Evolutionary conservation across 92 coral and sea anemone genomes (phyloP).

Genomic region (Siderastrea radians): DNA sequence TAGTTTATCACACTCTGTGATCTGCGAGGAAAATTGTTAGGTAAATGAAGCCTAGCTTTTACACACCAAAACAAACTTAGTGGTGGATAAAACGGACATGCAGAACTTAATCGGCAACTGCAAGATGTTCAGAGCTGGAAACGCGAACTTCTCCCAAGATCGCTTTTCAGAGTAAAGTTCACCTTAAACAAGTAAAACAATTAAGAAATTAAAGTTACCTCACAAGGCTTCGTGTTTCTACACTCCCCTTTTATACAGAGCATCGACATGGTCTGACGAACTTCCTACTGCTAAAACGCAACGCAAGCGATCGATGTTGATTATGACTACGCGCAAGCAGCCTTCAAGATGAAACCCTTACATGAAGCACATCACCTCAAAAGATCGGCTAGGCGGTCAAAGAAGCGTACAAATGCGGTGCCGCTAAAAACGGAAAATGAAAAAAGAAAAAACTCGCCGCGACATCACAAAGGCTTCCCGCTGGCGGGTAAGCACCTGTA

Average conservation of each 20-base stretch:
- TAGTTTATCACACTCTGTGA: background rate
- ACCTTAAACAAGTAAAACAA: background rate
- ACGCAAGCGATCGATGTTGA: background rate
- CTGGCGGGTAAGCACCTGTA: constrained; percentile 24
- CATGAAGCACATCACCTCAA: background rate
- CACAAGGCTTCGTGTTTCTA: constrained; percentile 8
- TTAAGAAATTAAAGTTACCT: constrained; percentile 23
- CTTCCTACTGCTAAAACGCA: background rate
- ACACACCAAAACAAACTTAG: background rate
- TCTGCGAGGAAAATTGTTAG: background rate
- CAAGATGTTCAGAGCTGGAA: background rate
- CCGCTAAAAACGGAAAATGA: background rate
- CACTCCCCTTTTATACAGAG: constrained; percentile 20
- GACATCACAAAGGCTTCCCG: constrained; percentile 26
- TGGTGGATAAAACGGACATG: background rate
- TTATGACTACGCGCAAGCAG: constrained; percentile 4
- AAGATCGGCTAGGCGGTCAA: constrained; percentile 11
- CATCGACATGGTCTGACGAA: constrained; percentile 3
- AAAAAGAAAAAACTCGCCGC: background rate
- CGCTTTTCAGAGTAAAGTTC: background rate
- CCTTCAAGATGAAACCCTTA: background rate
- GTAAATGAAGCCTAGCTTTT: background rate
- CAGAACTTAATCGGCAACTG: background rate
- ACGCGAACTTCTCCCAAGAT: background rate
- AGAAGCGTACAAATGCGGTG: constrained; percentile 3